These are phyloP conservation scores for Mandrillus leucophaeus DNA, from an alignment of 2,113 vertebrate genomes.

Conservation along the genomic window DNA sequence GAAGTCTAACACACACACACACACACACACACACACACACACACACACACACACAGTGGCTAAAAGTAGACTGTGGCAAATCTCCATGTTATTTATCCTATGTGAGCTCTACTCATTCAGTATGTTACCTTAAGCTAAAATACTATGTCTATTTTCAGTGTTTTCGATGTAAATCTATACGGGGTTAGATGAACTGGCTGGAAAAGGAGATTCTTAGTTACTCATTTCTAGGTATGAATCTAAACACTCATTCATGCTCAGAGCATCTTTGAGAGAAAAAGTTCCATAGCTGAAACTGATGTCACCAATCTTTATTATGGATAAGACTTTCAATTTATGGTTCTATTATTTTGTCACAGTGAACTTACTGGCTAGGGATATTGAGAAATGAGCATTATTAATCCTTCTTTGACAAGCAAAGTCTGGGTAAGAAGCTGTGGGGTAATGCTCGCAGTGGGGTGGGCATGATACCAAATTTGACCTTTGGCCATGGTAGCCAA, in stretches of 20 bases:
- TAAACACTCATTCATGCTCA: not conserved
- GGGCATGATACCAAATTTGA: not conserved
- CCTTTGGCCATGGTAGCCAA: not conserved
- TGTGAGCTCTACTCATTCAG: not conserved
- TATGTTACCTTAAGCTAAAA: slow-evolving; percentile 42
- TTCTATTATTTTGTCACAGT: not conserved
- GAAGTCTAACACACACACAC: not conserved
- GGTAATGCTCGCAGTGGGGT: not conserved
- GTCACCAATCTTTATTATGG: not conserved
- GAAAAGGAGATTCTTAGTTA: slow-evolving; percentile 12
- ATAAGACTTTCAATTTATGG: not conserved
- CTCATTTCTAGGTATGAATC: not conserved
- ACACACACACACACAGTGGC: too few relatives aligned
- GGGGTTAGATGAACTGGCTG: not conserved
- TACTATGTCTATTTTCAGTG: not conserved
- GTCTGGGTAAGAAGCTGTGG: not conserved
- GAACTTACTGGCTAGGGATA: not conserved
- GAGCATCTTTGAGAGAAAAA: not conserved
- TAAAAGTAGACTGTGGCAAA: not conserved
- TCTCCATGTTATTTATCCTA: not conserved
- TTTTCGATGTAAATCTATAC: not conserved
- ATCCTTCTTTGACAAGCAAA: not conserved
- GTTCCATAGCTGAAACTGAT: not conserved
- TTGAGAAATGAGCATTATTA: not conserved
- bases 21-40: not conserved